A percentile compares a stretch with the other conserved stretches of the same genome.
phyloP scores from a whole-genome alignment of 2,888 invertebrate genomes.

The Athalia rosae region DNA sequence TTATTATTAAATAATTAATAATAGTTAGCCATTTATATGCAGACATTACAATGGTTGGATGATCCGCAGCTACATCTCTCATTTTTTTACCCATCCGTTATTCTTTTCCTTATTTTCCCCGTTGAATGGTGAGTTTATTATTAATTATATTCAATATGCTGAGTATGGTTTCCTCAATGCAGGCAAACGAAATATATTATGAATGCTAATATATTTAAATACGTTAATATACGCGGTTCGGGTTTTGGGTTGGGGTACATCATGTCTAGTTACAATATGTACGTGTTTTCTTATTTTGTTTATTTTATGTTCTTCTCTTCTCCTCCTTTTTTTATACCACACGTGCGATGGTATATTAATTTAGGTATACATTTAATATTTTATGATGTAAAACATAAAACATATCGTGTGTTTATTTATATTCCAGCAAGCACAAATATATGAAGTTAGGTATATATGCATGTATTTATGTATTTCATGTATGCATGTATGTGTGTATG shows the following conservation, averaged over 20 bases:
- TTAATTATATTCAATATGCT: conserved; percentile 50
- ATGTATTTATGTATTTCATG: conserved; percentile 64
- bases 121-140: conserved; percentile 14
- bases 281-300: neutral
- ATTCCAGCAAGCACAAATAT: neutral
- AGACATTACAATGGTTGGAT: conserved; percentile 60
- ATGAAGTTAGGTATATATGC: neutral
- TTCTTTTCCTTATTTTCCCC: too few species aligned
- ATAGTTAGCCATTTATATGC: conserved; percentile 56
- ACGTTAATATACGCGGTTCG: neutral
- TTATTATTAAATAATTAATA: neutral
- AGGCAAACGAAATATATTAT: conserved; percentile 51
- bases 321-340: too few species aligned
- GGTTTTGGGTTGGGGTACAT: neutral
- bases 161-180: conserved; percentile 54
- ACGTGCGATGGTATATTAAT: conserved; percentile 49
- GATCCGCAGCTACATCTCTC: conserved; percentile 2
- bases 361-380: conserved; percentile 60
- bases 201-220: conserved; percentile 9
- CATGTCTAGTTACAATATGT: conserved; percentile 3
- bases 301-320: too few species aligned
- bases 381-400: conserved; percentile 30
- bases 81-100: conserved; percentile 23
- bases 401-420: neutral
- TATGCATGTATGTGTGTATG: conserved; percentile 67